phyloP scores from a whole-genome alignment of 1,140 invertebrate species.

The Oedothorax gibbosus region DNA sequence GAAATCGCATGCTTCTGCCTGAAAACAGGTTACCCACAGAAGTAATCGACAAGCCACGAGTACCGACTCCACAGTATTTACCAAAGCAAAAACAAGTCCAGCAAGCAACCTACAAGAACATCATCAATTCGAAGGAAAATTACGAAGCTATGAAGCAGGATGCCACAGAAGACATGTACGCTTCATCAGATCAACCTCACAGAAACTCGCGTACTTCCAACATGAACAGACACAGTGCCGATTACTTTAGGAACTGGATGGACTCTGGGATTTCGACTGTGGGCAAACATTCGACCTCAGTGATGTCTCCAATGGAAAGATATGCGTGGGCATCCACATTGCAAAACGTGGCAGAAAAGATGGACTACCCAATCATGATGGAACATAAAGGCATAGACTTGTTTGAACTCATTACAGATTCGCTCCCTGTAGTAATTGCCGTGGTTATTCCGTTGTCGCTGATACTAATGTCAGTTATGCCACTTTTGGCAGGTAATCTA shows the following conservation, averaged over 20 bases:
- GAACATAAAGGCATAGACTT: too few relatives aligned
- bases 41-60: too few relatives aligned
- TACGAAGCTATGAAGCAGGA: not conserved
- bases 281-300: too few relatives aligned
- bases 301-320: too few relatives aligned
- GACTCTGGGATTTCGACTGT: not conserved
- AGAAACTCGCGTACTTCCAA: not conserved
- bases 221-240: not conserved
- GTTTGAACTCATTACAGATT: too few relatives aligned
- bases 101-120: too few relatives aligned
- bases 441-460: conserved; percentile 25
- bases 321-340: too few relatives aligned
- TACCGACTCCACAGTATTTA: too few relatives aligned
- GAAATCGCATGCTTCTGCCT: not conserved
- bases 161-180: not conserved
- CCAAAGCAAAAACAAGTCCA: too few relatives aligned
- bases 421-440: not conserved
- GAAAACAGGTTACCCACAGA: not conserved
- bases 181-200: not conserved
- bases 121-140: not conserved
- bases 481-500: conserved; percentile 8
- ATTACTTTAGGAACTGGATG: not conserved
- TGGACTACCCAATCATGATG: too few relatives aligned
- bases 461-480: conserved; percentile 22
- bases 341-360: too few relatives aligned